Evolutionary conservation across 2,888 invertebrate genomes (phyloP), one percentile per base, ranked within the genome.

Genomic region (Drosophila setosimentum): DNA sequence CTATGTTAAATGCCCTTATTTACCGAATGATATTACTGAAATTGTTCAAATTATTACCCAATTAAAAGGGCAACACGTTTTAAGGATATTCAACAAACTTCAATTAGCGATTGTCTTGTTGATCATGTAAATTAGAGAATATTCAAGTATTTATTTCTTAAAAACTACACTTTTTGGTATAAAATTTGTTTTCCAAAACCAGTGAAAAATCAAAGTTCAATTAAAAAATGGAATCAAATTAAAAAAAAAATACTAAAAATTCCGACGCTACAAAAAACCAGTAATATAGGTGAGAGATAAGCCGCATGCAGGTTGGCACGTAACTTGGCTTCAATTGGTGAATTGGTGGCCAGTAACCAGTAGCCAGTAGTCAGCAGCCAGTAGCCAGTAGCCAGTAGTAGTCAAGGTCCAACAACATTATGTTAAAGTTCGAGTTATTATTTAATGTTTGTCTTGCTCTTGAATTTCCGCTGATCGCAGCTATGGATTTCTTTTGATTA

Each of bases 221-320:
- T 49, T 73, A 2, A 24, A 45, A 16, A 24, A 24, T 60, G 24
- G 54, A 75, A 69, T 27, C 30, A 18, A 48, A 48, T 21, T 30
- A 2, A 3, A 40, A 21, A 42, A 58, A 54, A 71, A 57, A 74
- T 66, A 62, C 71, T 64, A 50, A 67, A 60, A 74, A 77, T 63
- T 71, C 11, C 62, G 54, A 51, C 62, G 63, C 65, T 45, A 32
- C 42, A 40, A 58, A 54, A 54, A 70, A 66, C 63, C 50, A 67
- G 59, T 67, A 61, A 45, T 35, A 68, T 65, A 55, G 21, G 40
- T 53, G 29, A 45, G 24, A 45, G 45, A 48, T 59, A 50, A 53
- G 55, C 51, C 66, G 53, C 50, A 57, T 67, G 66, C 55, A 57
- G 45, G 21, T 55, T 49, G 70, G 63, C 84, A 85, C 83, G 85